Conservation (phyloP, 2,888 invertebrate genomes). For the Archips xylosteana region DNA sequence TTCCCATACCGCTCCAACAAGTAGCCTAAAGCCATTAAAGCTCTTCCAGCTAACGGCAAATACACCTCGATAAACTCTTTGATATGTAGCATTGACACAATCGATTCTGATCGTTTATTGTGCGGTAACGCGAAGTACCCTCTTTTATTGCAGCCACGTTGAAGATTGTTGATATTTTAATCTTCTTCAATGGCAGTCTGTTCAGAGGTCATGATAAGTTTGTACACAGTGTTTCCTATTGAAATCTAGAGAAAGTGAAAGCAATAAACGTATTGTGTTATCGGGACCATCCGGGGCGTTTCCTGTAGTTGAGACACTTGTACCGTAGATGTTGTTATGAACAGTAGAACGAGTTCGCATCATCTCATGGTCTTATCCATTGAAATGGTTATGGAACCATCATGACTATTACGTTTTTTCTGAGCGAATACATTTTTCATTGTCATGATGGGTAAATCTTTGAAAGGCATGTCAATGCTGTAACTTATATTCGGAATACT, state of each 20-base stretch:
- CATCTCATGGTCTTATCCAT: neutral
- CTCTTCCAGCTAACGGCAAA: conserved; percentile 68
- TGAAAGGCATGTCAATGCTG: neutral
- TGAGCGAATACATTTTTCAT: neutral
- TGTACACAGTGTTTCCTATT: neutral
- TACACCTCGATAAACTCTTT: conserved; percentile 52
- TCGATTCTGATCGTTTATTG: neutral
- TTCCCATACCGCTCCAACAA: conserved; percentile 64
- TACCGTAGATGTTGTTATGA: neutral
- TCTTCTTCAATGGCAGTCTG: neutral
- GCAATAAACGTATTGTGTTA: neutral
- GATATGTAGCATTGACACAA: conserved; percentile 54
- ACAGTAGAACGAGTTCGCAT: neutral
- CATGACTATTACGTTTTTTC: conserved; percentile 6
- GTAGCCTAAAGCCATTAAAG: conserved; percentile 71
- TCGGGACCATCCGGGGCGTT: neutral
- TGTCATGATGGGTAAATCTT: neutral
- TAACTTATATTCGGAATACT: neutral
- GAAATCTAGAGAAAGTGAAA: neutral
- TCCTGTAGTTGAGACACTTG: neutral
- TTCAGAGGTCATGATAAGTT: neutral
- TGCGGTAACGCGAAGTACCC: neutral
- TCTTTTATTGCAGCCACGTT: neutral
- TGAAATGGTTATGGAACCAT: neutral
- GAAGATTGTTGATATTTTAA: neutral